Conservation (phyloP, 37 sponge, comb jelly and placozoan species). For the Spongilla lacustris region DNA sequence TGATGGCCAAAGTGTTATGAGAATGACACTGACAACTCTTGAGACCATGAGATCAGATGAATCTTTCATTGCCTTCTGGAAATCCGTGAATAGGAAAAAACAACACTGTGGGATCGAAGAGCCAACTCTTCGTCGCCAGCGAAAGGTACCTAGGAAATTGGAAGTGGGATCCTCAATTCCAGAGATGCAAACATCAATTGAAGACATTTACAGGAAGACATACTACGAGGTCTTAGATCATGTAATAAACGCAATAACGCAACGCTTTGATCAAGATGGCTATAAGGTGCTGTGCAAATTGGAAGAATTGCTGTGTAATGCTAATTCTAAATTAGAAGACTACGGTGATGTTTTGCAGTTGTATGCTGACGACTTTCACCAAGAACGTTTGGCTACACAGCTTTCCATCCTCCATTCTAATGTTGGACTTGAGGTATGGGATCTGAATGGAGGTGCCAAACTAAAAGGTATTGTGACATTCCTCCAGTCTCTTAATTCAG, state of each 20-base stretch:
- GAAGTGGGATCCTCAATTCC: conserved; percentile 40
- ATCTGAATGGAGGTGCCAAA: too few species aligned
- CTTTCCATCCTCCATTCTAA: too few species aligned
- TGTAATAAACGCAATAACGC: conserved; percentile 11
- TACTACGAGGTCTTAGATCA: conserved; percentile 44
- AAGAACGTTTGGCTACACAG: conserved; percentile 34
- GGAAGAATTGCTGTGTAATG: neutral
- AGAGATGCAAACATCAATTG: conserved; percentile 22
- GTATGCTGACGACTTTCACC: conserved; percentile 36
- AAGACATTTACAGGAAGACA: conserved; percentile 29
- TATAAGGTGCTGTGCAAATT: conserved; percentile 37
- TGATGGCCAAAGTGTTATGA: neutral
- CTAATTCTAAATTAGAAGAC: too few species aligned
- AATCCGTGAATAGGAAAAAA: conserved; percentile 2
- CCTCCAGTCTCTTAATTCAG: neutral
- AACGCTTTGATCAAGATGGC: conserved; percentile 36
- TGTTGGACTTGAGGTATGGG: too few species aligned
- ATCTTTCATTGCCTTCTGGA: conserved; percentile 20
- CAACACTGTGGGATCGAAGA: conserved; percentile 2
- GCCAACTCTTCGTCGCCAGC: conserved; percentile 40
- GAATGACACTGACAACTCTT: conserved; percentile 5
- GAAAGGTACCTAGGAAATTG: conserved; percentile 26
- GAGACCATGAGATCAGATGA: neutral
- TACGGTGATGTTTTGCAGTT: neutral
- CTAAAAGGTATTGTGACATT: too few species aligned